Conservation (phyloP, 2,888 invertebrate species). For the Harpalus rufipes region DNA sequence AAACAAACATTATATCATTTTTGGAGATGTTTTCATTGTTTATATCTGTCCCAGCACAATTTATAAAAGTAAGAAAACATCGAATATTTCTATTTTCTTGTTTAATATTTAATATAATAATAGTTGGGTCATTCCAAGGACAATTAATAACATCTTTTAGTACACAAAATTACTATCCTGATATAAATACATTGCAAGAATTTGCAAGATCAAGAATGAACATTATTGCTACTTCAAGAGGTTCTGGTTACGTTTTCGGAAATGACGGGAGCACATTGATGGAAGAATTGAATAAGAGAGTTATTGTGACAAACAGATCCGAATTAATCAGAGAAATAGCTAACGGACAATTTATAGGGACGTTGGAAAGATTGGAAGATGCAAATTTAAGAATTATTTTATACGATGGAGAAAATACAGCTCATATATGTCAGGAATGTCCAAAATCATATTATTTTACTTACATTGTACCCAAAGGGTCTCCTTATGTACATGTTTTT, state of each 20-base stretch:
- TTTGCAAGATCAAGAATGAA: slow-evolving; percentile 75
- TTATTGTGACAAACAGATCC: slow-evolving; percentile 16
- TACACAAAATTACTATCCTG: slow-evolving; percentile 75
- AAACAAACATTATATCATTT: not conserved
- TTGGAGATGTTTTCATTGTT: slow-evolving; percentile 56
- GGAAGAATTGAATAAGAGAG: slow-evolving; percentile 31
- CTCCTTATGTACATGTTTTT: slow-evolving; percentile 75
- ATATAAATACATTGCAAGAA: slow-evolving; percentile 76
- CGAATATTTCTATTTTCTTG: slow-evolving; percentile 73
- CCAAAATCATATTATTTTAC: slow-evolving; percentile 76
- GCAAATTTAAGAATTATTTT: slow-evolving; percentile 71
- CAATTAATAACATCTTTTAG: slow-evolving; percentile 76
- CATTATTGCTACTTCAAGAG: slow-evolving; percentile 74
- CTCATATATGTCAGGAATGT: slow-evolving; percentile 78
- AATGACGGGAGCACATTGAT: slow-evolving; percentile 69
- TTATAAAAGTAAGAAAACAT: slow-evolving; percentile 63
- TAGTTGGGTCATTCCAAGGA: slow-evolving; percentile 76
- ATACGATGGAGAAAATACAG: slow-evolving; percentile 71
- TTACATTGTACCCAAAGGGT: slow-evolving; percentile 76
- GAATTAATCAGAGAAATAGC: slow-evolving; percentile 33
- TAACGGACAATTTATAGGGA: slow-evolving; percentile 70
- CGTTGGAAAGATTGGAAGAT: slow-evolving; percentile 75
- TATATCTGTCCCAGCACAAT: slow-evolving; percentile 53
- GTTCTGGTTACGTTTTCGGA: slow-evolving; percentile 74
- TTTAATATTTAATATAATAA: slow-evolving; percentile 76